Conservation (phyloP, 92 coral and sea anemone genomes). For the Bergia puertoricense region DNA sequence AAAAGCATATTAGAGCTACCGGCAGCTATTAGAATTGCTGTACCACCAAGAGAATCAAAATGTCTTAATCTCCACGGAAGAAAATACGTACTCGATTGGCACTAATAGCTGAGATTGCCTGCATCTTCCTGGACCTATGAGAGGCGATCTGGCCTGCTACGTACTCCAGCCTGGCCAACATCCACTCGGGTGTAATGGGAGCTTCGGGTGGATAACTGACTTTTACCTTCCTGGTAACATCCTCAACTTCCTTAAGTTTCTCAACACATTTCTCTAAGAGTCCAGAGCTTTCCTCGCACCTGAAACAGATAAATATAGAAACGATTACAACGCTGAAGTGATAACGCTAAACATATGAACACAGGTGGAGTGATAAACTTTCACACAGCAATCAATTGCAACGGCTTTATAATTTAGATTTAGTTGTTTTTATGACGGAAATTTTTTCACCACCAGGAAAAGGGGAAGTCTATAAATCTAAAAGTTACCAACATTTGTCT, state of each 20-base stretch:
- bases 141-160: constrained; percentile 84
- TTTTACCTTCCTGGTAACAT: constrained; percentile 71
- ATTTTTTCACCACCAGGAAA: no score
- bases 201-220: constrained; percentile 89
- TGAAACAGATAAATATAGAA: constrained; percentile 10
- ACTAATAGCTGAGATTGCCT: constrained; percentile 65
- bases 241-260: constrained; percentile 75
- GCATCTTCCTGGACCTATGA: constrained; percentile 79
- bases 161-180: constrained; percentile 76
- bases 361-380: neutral
- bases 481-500: no score
- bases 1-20: no score
- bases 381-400: no score
- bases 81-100: constrained; percentile 70
- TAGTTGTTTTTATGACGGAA: no score
- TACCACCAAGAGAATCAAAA: no score
- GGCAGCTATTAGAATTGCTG: no score
- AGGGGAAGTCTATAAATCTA: no score
- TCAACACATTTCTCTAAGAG: constrained; percentile 81
- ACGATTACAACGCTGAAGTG: neutral
- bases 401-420: no score
- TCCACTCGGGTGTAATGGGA: constrained; percentile 94
- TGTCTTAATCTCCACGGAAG: neutral
- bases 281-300: constrained; percentile 85
- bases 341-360: neutral